These are phyloP conservation scores for Dromas ardeola DNA, from an alignment of 2,113 vertebrate genomes.

Conservation along the genomic window DNA sequence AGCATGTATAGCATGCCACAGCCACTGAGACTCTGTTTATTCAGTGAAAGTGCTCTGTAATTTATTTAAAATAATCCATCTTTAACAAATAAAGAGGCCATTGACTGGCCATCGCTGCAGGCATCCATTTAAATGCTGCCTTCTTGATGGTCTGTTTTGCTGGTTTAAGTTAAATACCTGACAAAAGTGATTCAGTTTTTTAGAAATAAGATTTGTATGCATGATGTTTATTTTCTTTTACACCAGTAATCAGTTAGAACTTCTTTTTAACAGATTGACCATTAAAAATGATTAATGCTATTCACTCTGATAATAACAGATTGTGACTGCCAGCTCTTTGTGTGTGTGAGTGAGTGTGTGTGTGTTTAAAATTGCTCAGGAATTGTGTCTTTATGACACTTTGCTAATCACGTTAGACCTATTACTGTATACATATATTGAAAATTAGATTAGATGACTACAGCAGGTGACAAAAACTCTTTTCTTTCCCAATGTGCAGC, in stretches of 20 bases:
- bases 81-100: conserved; percentile 99
- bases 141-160: conserved; percentile 86
- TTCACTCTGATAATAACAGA: conserved; percentile 62
- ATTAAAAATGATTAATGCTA: conserved; percentile 79
- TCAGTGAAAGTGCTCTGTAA: conserved; percentile 99
- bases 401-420: conserved; percentile 53
- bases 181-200: conserved; percentile 81
- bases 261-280: conserved; percentile 56
- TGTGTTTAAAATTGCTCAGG: conserved; percentile 15
- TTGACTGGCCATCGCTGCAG: conserved; percentile 89
- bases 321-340: conserved; percentile 42
- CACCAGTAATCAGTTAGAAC: conserved; percentile 65
- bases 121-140: conserved; percentile 87
- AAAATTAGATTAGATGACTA: conserved; percentile 66
- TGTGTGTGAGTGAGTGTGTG: background rate
- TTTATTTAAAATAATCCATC: conserved; percentile 99
- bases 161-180: conserved; percentile 82
- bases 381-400: conserved; percentile 56
- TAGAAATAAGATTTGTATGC: conserved; percentile 71
- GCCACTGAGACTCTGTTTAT: conserved; percentile 97
- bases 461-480: conserved; percentile 39
- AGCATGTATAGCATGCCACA: conserved; percentile 89
- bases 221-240: conserved; percentile 74
- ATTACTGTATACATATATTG: conserved; percentile 52
- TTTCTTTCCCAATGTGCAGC: background rate